phyloP scores from a whole-genome alignment of 2,888 invertebrate genomes.

The Trachelus troglodyta region DNA sequence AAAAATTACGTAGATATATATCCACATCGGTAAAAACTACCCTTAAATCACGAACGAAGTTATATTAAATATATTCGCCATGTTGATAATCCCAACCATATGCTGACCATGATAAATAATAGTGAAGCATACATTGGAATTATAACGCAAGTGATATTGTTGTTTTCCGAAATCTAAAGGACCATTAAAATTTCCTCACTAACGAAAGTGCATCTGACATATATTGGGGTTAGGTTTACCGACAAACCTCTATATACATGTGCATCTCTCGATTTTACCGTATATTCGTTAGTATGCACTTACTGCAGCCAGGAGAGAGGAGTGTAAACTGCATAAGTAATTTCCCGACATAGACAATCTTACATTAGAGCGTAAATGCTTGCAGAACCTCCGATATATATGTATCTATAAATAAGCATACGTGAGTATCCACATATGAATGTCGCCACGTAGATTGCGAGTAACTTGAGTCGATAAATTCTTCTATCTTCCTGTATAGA shows the following conservation, averaged over 20 bases:
- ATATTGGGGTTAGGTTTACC: background rate
- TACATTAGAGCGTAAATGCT: too few species aligned
- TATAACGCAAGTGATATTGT: too few species aligned
- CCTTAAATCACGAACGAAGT: background rate
- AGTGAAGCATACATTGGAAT: too few species aligned
- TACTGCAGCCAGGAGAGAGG: slow-evolving; percentile 21
- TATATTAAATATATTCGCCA: background rate
- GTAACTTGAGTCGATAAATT: background rate
- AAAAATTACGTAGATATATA: background rate
- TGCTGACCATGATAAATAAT: too few species aligned
- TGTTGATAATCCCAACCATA: background rate
- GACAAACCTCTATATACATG: too few species aligned
- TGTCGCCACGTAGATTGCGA: background rate
- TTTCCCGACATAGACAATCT: slow-evolving; percentile 22
- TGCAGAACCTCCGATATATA: too few species aligned
- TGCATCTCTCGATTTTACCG: slow-evolving; percentile 13
- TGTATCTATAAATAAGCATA: background rate
- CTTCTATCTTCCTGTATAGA: background rate
- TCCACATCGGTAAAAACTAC: background rate
- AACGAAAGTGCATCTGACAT: background rate
- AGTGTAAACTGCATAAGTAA: slow-evolving; percentile 34
- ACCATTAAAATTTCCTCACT: too few species aligned
- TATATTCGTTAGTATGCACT: slow-evolving; percentile 30
- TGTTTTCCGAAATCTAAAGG: too few species aligned
- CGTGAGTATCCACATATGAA: slow-evolving; percentile 6